Evolutionary conservation across 37 sponge, comb jelly and placozoan species (phyloP), one percentile per base, ranked within the genome.

Genomic region (Chondrosia reniformis): DNA sequence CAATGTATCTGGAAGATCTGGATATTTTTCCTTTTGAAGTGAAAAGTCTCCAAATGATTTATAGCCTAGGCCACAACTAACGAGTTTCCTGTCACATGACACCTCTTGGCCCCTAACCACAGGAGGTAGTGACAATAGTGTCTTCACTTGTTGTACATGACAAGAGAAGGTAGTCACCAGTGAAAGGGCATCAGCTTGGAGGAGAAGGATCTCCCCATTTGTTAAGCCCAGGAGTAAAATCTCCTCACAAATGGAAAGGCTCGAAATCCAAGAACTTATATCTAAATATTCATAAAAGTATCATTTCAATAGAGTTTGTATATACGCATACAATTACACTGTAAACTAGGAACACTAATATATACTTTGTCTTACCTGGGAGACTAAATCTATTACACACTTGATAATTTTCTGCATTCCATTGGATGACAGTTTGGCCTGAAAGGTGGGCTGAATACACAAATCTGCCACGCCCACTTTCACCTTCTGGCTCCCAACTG

Each of bases 391-490:
- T n/a, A n/a, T n/a, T n/a, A n/a, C n/a, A n/a, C n/a, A n/a, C n/a
- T n/a, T n/a, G n/a, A n/a, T n/a, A n/a, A n/a, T n/a, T n/a, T n/a
- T n/a, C 37, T 5, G 82, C 55, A 46, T 81, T 56, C 91, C 91
- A 90, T 19, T 66, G 39, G 5, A 80, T 86, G 24, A 90, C 84
- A 25, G 71, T 79, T 64, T 86, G 91, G 3, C 91, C 91, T 32
- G 82, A 81, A 67, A 72, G 71, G 15, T 80, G 63, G 0, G 87
- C 83, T n/a, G 77, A 78, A 33, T 86, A 90, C 55, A 86, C 83
- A 45, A n/a, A 81, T 54, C 76, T 63, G 44, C 12, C 43, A 17
- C 45, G 73, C 42, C 46, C 44, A 56, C 13, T 27, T 4, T 5
- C 24, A 4, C 32, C 9, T 6, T 6, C 9, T 6, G 45, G 75